These are phyloP conservation scores for Zaprionus lineosus DNA, from an alignment of 2,888 invertebrate genomes.

Conservation along the genomic window DNA sequence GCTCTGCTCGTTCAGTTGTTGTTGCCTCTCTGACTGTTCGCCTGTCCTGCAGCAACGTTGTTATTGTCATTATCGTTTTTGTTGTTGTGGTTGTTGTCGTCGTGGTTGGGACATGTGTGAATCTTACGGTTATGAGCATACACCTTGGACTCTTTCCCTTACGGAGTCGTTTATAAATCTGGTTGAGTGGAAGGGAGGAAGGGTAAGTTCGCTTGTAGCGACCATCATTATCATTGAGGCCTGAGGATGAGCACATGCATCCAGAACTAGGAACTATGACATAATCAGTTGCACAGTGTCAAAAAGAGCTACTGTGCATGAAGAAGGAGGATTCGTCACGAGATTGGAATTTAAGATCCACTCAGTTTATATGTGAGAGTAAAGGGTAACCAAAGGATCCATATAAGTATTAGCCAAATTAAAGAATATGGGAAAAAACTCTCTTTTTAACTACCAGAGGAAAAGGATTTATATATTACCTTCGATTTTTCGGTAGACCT, in stretches of 20 bases:
- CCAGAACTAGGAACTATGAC: constrained; percentile 32
- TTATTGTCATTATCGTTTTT: constrained; percentile 30
- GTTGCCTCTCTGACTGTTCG: no score
- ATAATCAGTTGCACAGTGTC: constrained; percentile 42
- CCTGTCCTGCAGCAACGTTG: constrained; percentile 18
- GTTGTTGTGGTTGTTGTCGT: no score
- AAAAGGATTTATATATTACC: no score
- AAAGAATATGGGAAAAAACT: no score
- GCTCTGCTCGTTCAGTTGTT: constrained; percentile 16
- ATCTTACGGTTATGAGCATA: constrained; percentile 62
- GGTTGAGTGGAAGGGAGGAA: no score
- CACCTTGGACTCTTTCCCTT: constrained; percentile 40
- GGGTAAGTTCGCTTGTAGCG: constrained; percentile 14
- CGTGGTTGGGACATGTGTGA: constrained; percentile 59
- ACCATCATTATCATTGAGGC: constrained; percentile 14
- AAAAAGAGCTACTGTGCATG: constrained; percentile 29
- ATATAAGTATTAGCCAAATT: no score
- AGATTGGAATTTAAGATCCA: background rate
- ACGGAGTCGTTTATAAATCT: no score
- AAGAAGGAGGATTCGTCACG: background rate
- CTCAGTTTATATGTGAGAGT: background rate
- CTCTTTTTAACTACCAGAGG: no score
- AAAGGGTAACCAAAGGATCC: background rate
- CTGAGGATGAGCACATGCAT: background rate
- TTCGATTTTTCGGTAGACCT: no score